phyloP scores from a whole-genome alignment of 2,888 invertebrate genomes.

The Rosalia funebris region DNA sequence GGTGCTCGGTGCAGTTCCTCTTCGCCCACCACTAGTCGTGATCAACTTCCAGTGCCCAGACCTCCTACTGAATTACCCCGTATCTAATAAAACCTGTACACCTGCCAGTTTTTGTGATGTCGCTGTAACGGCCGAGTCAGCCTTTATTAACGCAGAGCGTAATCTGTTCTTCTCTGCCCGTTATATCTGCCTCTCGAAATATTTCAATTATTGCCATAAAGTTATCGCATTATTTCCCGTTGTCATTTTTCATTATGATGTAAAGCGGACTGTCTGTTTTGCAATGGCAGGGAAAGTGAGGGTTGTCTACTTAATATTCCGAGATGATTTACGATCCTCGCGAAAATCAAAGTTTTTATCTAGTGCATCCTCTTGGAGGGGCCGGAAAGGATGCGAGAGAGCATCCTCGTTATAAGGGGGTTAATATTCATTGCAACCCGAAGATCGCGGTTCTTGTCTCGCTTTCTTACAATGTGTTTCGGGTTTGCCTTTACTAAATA shows the following conservation, averaged over 20 bases:
- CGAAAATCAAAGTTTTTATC: conserved; percentile 23
- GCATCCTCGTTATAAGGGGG: neutral
- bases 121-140: conserved; percentile 10
- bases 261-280: conserved; percentile 14
- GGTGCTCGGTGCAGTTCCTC: neutral
- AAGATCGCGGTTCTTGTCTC: neutral
- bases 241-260: conserved; percentile 23
- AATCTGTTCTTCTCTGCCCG: conserved; percentile 10
- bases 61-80: conserved; percentile 20
- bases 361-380: neutral
- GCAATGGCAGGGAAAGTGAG: conserved; percentile 9
- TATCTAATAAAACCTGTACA: conserved; percentile 28
- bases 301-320: conserved; percentile 20
- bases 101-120: conserved; percentile 27
- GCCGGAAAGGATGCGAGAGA: too few relatives aligned
- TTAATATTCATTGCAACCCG: neutral
- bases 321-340: conserved; percentile 14
- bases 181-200: conserved; percentile 14
- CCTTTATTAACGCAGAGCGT: conserved; percentile 12
- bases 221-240: conserved; percentile 16
- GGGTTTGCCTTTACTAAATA: neutral
- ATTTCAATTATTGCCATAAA: conserved; percentile 21
- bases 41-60: neutral
- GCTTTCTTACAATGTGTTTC: neutral
- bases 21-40: neutral